A percentile compares a stretch with the other conserved stretches of the same genome.
These are phyloP conservation scores for Listronotus oregonensis DNA, from an alignment of 1,140 invertebrate species.

Conservation along the genomic window DNA sequence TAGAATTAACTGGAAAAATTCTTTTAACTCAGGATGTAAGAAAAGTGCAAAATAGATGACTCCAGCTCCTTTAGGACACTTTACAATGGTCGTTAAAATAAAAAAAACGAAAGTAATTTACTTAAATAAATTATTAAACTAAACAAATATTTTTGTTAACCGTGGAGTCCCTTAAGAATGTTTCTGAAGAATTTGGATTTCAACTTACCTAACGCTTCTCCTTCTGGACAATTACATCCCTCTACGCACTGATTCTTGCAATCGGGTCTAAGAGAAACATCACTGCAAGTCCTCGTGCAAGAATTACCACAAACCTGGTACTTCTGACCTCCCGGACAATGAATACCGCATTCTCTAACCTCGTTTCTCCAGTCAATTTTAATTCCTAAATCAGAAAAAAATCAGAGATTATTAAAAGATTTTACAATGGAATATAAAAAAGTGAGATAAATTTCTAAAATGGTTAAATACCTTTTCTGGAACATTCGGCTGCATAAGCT, in stretches of 20 bases:
- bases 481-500: slow-evolving; percentile 80
- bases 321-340: slow-evolving; percentile 77
- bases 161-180: no score
- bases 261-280: slow-evolving; percentile 60
- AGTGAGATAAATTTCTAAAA: neutral
- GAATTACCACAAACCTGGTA: slow-evolving; percentile 81
- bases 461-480: slow-evolving; percentile 60
- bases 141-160: no score
- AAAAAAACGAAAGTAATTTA: no score
- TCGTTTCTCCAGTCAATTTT: slow-evolving; percentile 76
- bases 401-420: neutral
- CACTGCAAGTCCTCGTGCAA: slow-evolving; percentile 72
- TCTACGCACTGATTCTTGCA: slow-evolving; percentile 77
- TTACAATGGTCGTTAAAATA: no score
- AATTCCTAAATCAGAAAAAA: slow-evolving; percentile 48
- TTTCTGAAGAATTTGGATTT: no score
- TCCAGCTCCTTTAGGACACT: no score
- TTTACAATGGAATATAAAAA: no score
- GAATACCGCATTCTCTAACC: slow-evolving; percentile 78
- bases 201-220: slow-evolving; percentile 61
- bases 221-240: slow-evolving; percentile 84
- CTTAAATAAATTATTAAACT: no score
- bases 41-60: no score
- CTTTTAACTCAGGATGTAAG: no score
- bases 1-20: no score